Conservation (phyloP, 2,797 vertebrate species). For the Chrysocyon brachyurus region DNA sequence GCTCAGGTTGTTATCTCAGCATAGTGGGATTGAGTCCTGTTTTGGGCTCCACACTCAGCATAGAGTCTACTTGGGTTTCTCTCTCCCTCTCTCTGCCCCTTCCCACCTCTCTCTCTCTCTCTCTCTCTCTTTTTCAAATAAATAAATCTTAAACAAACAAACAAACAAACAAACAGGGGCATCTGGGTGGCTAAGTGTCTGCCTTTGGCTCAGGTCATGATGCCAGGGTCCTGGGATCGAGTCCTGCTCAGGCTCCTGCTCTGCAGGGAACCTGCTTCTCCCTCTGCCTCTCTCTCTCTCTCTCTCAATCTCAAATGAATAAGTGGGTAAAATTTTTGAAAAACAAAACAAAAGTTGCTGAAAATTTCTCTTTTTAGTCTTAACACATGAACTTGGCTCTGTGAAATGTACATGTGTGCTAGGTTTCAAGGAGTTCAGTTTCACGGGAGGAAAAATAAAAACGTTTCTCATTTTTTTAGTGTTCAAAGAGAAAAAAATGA, state of each 20-base stretch:
- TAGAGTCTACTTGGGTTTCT: neutral
- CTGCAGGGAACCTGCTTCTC: no score
- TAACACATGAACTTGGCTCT: conserved; percentile 55
- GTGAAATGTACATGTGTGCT: conserved; percentile 45
- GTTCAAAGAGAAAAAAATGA: conserved; percentile 53
- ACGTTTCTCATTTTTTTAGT: conserved; percentile 38
- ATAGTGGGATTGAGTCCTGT: neutral
- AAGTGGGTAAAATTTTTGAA: no score
- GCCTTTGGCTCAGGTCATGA: no score
- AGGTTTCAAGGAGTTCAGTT: conserved; percentile 59
- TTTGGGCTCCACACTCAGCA: neutral
- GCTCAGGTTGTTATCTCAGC: neutral
- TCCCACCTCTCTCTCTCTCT: neutral
- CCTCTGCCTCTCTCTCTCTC: no score
- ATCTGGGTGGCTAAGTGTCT: no score
- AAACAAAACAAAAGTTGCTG: neutral
- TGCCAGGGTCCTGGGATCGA: no score
- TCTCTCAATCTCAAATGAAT: no score
- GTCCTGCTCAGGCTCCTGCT: no score
- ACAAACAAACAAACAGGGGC: neutral
- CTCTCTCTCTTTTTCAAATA: neutral
- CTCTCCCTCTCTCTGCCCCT: neutral
- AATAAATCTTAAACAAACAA: neutral
- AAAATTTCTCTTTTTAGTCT: conserved; percentile 60
- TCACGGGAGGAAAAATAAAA: conserved; percentile 71